These are phyloP conservation scores for Pteromalus puparum DNA, from an alignment of 1,140 invertebrate genomes.

Conservation along the genomic window DNA sequence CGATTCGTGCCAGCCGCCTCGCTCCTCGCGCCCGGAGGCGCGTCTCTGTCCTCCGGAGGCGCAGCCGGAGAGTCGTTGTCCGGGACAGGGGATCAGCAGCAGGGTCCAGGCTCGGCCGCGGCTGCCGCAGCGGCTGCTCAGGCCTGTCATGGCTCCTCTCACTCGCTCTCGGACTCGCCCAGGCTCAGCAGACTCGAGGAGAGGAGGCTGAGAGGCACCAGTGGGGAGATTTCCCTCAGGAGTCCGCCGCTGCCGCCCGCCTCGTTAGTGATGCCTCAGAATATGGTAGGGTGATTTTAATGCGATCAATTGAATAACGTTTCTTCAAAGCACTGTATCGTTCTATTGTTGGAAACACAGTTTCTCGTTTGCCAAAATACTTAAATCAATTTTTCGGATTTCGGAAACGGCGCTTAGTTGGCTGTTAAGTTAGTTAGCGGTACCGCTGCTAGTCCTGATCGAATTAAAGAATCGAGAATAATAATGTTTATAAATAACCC, in stretches of 20 bases:
- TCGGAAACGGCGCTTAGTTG: no score
- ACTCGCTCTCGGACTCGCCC: constrained; percentile 38
- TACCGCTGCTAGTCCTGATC: no score
- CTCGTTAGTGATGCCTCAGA: constrained; percentile 58
- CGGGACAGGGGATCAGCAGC: constrained; percentile 44
- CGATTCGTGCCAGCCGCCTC: constrained; percentile 78
- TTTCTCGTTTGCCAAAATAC: no score
- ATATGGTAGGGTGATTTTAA: background rate
- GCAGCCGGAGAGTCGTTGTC: constrained; percentile 50
- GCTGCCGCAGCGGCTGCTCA: constrained; percentile 62
- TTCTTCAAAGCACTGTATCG: no score
- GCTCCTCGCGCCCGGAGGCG: constrained; percentile 34
- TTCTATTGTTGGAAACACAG: no score
- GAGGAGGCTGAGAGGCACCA: constrained; percentile 80
- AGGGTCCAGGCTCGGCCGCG: constrained; percentile 60
- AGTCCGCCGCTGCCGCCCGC: constrained; percentile 70
- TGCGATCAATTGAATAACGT: no score
- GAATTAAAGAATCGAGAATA: no score
- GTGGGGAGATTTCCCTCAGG: constrained; percentile 81
- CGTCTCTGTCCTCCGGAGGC: constrained; percentile 21
- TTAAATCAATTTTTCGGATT: no score
- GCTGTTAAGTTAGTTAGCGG: no score
- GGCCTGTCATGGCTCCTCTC: constrained; percentile 32
- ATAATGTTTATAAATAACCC: no score
- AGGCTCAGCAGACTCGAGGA: constrained; percentile 77